phyloP scores from a whole-genome alignment of 2,888 invertebrate genomes.

The Dinocampus coccinellae region DNA sequence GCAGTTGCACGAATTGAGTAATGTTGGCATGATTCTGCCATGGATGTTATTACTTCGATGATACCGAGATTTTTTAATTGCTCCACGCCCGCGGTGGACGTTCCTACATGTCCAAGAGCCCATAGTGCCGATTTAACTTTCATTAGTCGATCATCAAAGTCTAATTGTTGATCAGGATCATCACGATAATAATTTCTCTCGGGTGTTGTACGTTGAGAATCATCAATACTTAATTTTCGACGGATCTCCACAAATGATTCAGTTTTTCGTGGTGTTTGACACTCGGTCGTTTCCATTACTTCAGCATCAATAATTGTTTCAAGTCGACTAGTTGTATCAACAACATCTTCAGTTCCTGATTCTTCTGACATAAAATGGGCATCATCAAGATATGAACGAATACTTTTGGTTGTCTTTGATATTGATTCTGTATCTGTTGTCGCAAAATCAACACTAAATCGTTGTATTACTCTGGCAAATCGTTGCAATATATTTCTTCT shows the following conservation, averaged over 20 bases:
- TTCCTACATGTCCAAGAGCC: slow-evolving; percentile 88
- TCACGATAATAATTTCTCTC: slow-evolving; percentile 55
- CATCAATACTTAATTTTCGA: slow-evolving; percentile 61
- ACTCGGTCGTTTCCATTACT: slow-evolving; percentile 51
- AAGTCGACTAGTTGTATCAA: slow-evolving; percentile 55
- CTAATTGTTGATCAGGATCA: background rate
- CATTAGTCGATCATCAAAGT: slow-evolving; percentile 70
- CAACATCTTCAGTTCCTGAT: slow-evolving; percentile 53
- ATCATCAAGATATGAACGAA: slow-evolving; percentile 53
- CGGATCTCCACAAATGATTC: slow-evolving; percentile 56
- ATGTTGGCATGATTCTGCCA: slow-evolving; percentile 85
- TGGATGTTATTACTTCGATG: slow-evolving; percentile 71
- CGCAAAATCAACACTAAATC: slow-evolving; percentile 58
- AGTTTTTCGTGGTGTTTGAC: slow-evolving; percentile 48
- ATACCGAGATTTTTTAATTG: slow-evolving; percentile 76
- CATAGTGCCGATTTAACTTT: slow-evolving; percentile 91
- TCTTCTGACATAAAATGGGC: slow-evolving; percentile 55
- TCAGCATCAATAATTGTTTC: slow-evolving; percentile 66
- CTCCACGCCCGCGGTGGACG: slow-evolving; percentile 82
- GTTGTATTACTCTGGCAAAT: slow-evolving; percentile 67
- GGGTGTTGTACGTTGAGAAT: slow-evolving; percentile 62
- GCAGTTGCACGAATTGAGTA: slow-evolving; percentile 92
- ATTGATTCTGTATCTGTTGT: slow-evolving; percentile 52
- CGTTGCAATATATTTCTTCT: slow-evolving; percentile 71
- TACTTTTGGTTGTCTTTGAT: slow-evolving; percentile 50